These are phyloP conservation scores for Eupithecia centaureata DNA, from an alignment of 2,888 invertebrate genomes.

Conservation along the genomic window DNA sequence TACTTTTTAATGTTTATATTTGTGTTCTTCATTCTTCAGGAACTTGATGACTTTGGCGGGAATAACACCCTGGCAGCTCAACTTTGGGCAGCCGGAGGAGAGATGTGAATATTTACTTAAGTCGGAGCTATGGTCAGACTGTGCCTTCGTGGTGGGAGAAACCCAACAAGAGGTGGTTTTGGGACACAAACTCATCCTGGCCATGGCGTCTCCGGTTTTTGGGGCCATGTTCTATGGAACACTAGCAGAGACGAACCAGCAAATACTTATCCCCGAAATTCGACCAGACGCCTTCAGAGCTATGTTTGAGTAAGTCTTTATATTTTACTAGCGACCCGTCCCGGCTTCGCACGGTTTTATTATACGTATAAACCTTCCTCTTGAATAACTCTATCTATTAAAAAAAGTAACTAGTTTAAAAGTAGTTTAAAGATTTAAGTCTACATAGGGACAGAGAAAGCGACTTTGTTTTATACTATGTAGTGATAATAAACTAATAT, in stretches of 20 bases:
- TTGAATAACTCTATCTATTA: no score
- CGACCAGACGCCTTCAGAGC: slow-evolving; percentile 94
- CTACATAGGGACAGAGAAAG: neutral
- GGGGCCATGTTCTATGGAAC: slow-evolving; percentile 95
- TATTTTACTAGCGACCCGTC: no score
- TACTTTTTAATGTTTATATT: neutral
- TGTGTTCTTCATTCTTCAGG: neutral
- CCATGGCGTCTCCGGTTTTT: slow-evolving; percentile 95
- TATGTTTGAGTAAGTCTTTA: slow-evolving; percentile 86
- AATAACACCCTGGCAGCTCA: slow-evolving; percentile 88
- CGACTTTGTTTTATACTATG: no score
- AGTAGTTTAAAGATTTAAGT: neutral
- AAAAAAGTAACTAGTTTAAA: neutral
- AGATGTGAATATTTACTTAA: slow-evolving; percentile 90
- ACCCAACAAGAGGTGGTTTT: slow-evolving; percentile 89
- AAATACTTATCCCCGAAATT: slow-evolving; percentile 92
- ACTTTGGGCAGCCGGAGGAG: slow-evolving; percentile 88
- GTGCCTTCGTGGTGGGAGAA: slow-evolving; percentile 92
- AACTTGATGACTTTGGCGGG: slow-evolving; percentile 65
- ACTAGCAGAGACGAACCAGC: slow-evolving; percentile 90
- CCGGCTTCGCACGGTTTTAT: no score
- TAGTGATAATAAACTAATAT: no score
- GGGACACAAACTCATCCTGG: slow-evolving; percentile 91
- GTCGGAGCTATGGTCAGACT: slow-evolving; percentile 92
- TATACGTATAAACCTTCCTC: no score